Evolutionary conservation across 2,888 invertebrate species (phyloP), one percentile per base, ranked within the genome.

Genomic region (Heliothis peltigera): DNA sequence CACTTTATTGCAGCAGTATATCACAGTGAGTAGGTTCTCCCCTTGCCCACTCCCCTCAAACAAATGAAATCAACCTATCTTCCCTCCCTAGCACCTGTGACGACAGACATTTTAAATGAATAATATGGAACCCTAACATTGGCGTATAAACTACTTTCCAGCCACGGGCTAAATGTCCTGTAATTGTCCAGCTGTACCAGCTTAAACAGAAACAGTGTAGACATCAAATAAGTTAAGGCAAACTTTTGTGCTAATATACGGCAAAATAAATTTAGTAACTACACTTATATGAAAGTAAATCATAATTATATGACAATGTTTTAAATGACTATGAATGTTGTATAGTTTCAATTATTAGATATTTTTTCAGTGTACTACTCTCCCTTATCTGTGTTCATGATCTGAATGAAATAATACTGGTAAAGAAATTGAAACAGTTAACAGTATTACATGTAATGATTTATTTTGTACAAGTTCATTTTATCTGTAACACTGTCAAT

Each of bases 341-440:
- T 53, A 25, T 46, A 64, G 46, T 47, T 58, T 62, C 39, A 66
- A 39, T 48, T 39, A 51, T 43, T 42, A 35, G 15, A 47, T 59
- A 44, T 60, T 56, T n/a, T 47, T 17, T 61, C 43, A 55, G 57
- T 46, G 65, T 22, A 44, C 39, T 52, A 28, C 55, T 63, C 51
- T 32, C 59, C 44, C 28, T 64, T 58, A 60, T 39, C 15, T 32
- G 35, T 17, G 53, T 56, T 21, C 59, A 79, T 79, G 64, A 69
- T 18, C 46, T 57, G 48, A 69, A 75, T 71, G 62, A 79, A 70
- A 67, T 76, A 83, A 83, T 82, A 82, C 82, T 82, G 82, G 70
- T 77, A 64, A 70, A 75, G 61, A 67, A 68, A 72, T 73, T 69
- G 44, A 48, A 56, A 53, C 43, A 66, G 39, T 57, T 54, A 75